A percentile compares a stretch with the other conserved stretches of the same genome.
phyloP scores from a whole-genome alignment of 2,888 invertebrate genomes.

The Clostera curtula region DNA sequence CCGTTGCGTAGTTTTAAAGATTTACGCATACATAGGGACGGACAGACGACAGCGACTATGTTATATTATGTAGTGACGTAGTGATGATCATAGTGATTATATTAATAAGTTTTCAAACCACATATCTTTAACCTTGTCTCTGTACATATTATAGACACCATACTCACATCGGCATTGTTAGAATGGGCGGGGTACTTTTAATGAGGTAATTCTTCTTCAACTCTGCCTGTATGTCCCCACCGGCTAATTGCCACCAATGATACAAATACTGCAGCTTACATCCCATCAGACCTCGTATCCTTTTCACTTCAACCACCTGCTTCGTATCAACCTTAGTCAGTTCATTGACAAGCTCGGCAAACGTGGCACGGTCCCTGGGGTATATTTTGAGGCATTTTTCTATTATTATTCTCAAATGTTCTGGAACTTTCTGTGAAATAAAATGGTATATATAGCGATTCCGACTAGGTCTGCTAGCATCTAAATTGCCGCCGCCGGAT shows the following conservation, averaged over 20 bases:
- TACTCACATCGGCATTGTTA: slow-evolving; percentile 84
- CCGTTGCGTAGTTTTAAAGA: no score
- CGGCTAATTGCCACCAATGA: slow-evolving; percentile 96
- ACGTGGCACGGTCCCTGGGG: slow-evolving; percentile 72
- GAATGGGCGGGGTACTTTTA: slow-evolving; percentile 87
- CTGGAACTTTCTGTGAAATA: slow-evolving; percentile 70
- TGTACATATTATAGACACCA: no score
- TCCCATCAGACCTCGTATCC: slow-evolving; percentile 58
- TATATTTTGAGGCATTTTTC: slow-evolving; percentile 82
- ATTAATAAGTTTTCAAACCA: no score
- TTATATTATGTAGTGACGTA: no score
- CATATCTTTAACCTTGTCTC: no score
- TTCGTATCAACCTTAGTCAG: slow-evolving; percentile 43
- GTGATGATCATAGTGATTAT: no score
- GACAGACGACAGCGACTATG: no score
- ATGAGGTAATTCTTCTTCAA: slow-evolving; percentile 93
- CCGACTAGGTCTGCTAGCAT: no score
- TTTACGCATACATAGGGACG: no score
- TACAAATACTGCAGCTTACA: slow-evolving; percentile 88
- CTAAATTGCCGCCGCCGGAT: no score
- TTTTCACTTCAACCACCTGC: slow-evolving; percentile 54
- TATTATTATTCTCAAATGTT: slow-evolving; percentile 76
- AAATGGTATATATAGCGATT: background rate
- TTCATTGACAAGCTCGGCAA: slow-evolving; percentile 73
- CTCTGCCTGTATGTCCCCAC: slow-evolving; percentile 94